Evolutionary conservation across 2,797 vertebrate genomes (phyloP).

Genomic region (Chromis chromis): DNA sequence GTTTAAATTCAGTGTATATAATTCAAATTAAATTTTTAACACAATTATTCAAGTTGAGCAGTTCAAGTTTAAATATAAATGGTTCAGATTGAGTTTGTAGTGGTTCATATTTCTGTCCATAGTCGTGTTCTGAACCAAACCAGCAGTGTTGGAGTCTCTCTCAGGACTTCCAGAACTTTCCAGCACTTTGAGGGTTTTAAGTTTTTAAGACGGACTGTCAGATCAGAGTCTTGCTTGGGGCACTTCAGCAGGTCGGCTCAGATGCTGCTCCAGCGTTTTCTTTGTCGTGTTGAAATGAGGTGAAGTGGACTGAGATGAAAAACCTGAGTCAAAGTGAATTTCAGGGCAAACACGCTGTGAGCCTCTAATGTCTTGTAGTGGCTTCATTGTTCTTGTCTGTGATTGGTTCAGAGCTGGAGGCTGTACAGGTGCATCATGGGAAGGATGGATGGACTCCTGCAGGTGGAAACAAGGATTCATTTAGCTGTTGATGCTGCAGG

Average conservation of each 20-base stretch:
- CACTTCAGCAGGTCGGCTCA: not conserved
- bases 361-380: no score
- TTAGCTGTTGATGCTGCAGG: slow-evolving; percentile 18
- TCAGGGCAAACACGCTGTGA: not conserved
- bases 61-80: no score
- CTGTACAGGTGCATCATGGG: slow-evolving; percentile 19
- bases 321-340: slow-evolving; percentile 15
- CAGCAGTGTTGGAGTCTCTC: no score
- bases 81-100: no score
- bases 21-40: no score
- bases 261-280: not conserved
- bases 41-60: no score
- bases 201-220: not conserved
- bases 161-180: not conserved
- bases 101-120: no score
- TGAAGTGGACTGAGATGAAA: slow-evolving; percentile 8
- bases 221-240: not conserved
- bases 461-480: slow-evolving; percentile 13
- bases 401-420: slow-evolving; percentile 29
- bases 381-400: slow-evolving; percentile 6
- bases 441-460: not conserved
- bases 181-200: not conserved
- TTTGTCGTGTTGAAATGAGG: slow-evolving; percentile 3
- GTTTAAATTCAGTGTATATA: no score
- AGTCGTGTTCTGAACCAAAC: no score